phyloP scores from a whole-genome alignment of 1,140 invertebrate genomes.

The Meteorus sp. region DNA sequence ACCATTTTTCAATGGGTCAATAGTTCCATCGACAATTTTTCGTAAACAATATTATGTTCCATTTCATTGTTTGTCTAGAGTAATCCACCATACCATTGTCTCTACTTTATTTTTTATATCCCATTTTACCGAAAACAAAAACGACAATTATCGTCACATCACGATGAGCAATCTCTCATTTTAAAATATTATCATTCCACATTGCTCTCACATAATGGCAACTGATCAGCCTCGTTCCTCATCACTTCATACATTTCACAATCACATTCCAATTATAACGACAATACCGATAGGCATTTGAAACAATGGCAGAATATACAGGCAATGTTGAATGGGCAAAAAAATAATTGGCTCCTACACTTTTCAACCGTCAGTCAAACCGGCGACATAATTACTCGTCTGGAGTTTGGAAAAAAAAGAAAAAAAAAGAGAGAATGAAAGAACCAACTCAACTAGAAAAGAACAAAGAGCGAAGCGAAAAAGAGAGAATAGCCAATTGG shows the following conservation, averaged over 20 bases:
- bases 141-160: too few relatives aligned
- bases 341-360: neutral
- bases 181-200: neutral
- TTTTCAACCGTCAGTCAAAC: neutral
- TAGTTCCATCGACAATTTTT: too few relatives aligned
- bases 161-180: too few relatives aligned
- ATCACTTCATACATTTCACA: neutral
- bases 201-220: neutral
- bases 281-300: neutral
- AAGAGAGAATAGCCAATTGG: too few relatives aligned
- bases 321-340: too few relatives aligned
- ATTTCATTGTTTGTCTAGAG: too few relatives aligned
- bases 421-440: too few relatives aligned
- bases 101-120: too few relatives aligned
- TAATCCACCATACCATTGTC: too few relatives aligned
- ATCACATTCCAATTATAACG: constrained; percentile 1
- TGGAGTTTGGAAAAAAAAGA: neutral
- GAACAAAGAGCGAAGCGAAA: neutral
- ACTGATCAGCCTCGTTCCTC: constrained; percentile 3
- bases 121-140: too few relatives aligned
- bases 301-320: constrained; percentile 1
- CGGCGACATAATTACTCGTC: neutral
- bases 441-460: neutral
- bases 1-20: too few relatives aligned
- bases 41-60: too few relatives aligned